Percentiles rank a stretch among this genome's conserved stretches.
phyloP scores from a whole-genome alignment of 1,140 invertebrate species.

The Panagrolaimus sp. region DNA sequence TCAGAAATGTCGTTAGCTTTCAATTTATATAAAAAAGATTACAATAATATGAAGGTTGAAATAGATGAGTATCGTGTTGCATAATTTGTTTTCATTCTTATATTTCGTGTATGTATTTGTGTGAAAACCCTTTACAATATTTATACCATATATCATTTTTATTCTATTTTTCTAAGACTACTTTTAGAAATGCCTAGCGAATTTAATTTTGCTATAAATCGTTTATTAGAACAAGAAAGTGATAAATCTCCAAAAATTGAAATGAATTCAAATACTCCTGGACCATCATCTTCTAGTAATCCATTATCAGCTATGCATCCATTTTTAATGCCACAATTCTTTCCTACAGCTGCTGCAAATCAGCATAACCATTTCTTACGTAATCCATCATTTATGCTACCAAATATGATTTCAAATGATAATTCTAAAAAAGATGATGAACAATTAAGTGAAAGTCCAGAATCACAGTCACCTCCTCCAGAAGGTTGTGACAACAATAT shows the following conservation, averaged over 20 bases:
- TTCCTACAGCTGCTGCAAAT: background rate
- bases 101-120: no score
- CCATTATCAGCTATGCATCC: no score
- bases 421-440: background rate
- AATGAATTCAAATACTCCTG: background rate
- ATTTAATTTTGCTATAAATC: conserved; percentile 11
- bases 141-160: no score
- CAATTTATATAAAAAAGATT: no score
- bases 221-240: conserved; percentile 1
- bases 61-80: no score
- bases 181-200: background rate
- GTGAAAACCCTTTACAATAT: no score
- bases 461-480: background rate
- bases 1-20: background rate
- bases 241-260: background rate
- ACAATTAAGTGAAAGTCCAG: background rate
- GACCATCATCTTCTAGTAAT: background rate
- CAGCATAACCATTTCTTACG: background rate
- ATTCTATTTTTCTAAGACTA: no score
- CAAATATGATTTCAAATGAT: background rate
- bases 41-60: no score
- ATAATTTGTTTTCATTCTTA: no score
- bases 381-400: background rate
- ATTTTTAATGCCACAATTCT: background rate
- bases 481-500: background rate